Evolutionary conservation across 2,888 invertebrate species (phyloP).

Genomic region (Pilophorus perplexus): DNA sequence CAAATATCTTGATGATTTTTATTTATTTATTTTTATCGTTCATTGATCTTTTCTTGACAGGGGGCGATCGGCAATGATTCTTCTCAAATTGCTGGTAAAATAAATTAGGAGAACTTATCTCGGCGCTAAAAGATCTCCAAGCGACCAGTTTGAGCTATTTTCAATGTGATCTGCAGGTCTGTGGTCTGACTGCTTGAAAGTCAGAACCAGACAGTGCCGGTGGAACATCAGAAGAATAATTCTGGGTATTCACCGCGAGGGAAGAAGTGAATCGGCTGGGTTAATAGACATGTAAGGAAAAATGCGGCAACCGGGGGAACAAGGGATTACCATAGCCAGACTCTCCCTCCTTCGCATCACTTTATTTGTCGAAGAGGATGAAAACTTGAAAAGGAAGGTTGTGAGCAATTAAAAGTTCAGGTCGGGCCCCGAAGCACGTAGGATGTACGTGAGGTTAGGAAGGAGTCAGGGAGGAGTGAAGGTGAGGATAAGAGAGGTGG

Average conservation of each 20-base stretch:
- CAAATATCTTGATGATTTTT: no score
- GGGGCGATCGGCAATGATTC: no score
- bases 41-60: no score
- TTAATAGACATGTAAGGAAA: conserved; percentile 25
- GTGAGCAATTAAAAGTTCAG: conserved; percentile 33
- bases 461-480: no score
- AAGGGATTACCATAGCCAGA: conserved; percentile 10
- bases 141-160: not conserved
- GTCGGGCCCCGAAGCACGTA: conserved; percentile 17
- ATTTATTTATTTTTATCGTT: no score
- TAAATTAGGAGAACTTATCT: no score
- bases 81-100: no score
- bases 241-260: not conserved
- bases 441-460: conserved; percentile 18
- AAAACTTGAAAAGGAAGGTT: conserved; percentile 19
- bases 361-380: conserved; percentile 20
- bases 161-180: no score
- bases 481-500: no score
- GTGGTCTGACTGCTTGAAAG: not conserved
- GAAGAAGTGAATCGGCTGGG: not conserved
- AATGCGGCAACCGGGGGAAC: conserved; percentile 1
- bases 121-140: not conserved
- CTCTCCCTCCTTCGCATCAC: not conserved
- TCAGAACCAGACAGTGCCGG: not conserved
- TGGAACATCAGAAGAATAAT: no score